Evolutionary conservation across 2,888 invertebrate species (phyloP).

Genomic region (Phytoseiulus persimilis): DNA sequence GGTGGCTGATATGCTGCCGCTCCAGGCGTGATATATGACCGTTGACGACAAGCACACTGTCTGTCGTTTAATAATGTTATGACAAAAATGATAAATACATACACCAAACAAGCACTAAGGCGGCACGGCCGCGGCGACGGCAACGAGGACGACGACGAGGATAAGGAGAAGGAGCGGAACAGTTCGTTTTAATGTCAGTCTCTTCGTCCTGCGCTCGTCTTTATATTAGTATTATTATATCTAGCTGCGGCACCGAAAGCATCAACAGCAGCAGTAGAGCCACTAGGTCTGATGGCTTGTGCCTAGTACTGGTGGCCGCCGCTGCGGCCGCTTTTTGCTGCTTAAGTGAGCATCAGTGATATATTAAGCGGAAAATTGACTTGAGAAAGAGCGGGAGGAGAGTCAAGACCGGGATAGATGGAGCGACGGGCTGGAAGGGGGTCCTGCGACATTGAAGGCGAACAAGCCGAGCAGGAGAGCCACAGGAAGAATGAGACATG

Average conservation of each 20-base stretch:
- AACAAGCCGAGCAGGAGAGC: background rate
- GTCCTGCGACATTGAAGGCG: background rate
- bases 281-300: background rate
- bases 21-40: constrained; percentile 10
- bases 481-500: background rate
- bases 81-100: constrained; percentile 39
- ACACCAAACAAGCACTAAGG: constrained; percentile 5
- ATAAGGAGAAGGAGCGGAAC: background rate
- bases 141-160: background rate
- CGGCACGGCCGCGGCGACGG: background rate
- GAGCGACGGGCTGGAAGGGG: background rate
- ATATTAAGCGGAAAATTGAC: constrained; percentile 39
- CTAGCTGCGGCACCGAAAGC: constrained; percentile 1
- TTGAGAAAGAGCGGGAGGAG: constrained; percentile 5
- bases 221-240: background rate
- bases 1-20: background rate
- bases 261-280: constrained; percentile 10
- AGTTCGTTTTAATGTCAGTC: constrained; percentile 5
- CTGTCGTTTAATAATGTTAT: constrained; percentile 39
- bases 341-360: constrained; percentile 20
- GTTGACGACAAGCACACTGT: constrained; percentile 35
- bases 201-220: background rate
- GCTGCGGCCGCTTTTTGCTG: background rate
- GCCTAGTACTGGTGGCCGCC: background rate
- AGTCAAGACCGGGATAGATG: background rate